Evolutionary conservation across 1,140 invertebrate genomes (phyloP).

Genomic region (Tribolium castaneum): DNA sequence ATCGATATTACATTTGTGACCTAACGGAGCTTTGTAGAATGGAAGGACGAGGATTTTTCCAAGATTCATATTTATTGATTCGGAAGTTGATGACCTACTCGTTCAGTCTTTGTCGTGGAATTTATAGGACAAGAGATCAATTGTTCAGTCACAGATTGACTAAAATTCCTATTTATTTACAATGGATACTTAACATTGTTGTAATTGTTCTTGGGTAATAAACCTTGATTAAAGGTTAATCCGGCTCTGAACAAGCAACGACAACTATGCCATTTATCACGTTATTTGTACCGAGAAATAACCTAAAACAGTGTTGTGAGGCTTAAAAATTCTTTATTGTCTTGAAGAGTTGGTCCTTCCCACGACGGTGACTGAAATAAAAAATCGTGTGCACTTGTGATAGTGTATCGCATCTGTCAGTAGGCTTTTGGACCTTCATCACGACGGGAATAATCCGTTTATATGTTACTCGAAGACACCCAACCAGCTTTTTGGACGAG

Average conservation of each 20-base stretch:
- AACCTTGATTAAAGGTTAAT: neutral
- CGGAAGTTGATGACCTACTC: neutral
- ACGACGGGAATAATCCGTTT: conserved; percentile 28
- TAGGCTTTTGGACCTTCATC: conserved; percentile 33
- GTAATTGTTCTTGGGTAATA: neutral
- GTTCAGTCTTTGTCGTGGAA: neutral
- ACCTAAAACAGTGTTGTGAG: no score
- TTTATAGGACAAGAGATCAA: neutral
- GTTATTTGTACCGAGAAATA: neutral
- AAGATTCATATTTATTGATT: neutral
- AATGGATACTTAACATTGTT: neutral
- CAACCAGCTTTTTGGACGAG: conserved; percentile 29
- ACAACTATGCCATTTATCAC: neutral
- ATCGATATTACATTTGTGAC: neutral
- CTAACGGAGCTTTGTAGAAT: neutral
- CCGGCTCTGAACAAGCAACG: neutral
- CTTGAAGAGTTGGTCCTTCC: neutral
- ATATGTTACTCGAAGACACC: conserved; percentile 20
- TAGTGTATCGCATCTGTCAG: conserved; percentile 38
- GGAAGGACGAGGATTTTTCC: neutral
- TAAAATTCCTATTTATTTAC: neutral
- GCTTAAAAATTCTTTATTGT: neutral
- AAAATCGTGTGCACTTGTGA: neutral
- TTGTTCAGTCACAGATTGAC: neutral
- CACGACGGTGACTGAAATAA: neutral